phyloP scores from a whole-genome alignment of 2,113 vertebrate species.

The Daubentonia madagascariensis region DNA sequence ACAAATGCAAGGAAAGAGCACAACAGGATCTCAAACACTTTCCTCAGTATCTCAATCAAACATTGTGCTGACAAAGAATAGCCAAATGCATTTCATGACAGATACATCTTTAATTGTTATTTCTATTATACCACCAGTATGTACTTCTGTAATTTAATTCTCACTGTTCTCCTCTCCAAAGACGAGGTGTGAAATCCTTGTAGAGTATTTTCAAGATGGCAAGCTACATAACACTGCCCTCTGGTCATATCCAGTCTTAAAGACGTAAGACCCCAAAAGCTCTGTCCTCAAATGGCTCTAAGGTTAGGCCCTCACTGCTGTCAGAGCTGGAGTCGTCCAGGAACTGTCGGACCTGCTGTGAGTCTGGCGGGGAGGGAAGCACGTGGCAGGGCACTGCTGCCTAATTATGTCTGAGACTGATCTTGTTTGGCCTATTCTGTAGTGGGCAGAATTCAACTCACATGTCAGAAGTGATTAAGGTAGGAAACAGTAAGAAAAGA shows the following conservation, averaged over 20 bases:
- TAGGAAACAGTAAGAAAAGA: not conserved
- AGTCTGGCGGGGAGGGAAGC: not conserved
- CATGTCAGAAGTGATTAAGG: not conserved
- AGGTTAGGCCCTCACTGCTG: fast-evolving
- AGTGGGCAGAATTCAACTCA: not conserved
- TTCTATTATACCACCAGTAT: not conserved
- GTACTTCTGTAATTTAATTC: not conserved
- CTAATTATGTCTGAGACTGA: no score
- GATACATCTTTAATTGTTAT: slow-evolving; percentile 9
- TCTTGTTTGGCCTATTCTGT: fast-evolving
- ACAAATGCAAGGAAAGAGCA: slow-evolving; percentile 78
- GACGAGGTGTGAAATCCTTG: not conserved
- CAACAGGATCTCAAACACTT: slow-evolving; percentile 49
- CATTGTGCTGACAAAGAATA: not conserved
- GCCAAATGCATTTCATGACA: not conserved
- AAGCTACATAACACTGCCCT: no score
- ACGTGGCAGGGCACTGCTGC: not conserved
- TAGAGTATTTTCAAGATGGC: fast-evolving
- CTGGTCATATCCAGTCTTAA: not conserved
- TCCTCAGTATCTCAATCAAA: slow-evolving; percentile 33
- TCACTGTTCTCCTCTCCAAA: not conserved
- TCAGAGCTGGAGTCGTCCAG: no score
- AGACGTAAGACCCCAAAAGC: not conserved
- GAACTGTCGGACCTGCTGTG: not conserved
- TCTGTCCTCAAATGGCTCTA: not conserved